These are phyloP conservation scores for Discoglossus pictus DNA, from an alignment of 2,797 vertebrate species.

Conservation along the genomic window DNA sequence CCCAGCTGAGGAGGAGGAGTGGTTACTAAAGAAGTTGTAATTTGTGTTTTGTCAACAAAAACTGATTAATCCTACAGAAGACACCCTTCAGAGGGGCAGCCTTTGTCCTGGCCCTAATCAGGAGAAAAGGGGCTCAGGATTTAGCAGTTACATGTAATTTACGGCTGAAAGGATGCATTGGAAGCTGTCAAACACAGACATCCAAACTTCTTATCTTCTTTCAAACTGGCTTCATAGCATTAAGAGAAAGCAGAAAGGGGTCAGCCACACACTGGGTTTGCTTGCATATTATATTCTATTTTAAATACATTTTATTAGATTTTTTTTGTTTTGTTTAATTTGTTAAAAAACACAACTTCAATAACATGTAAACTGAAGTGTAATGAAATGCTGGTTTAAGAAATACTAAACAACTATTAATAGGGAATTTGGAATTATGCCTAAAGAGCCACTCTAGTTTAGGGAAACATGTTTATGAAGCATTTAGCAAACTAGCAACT, in stretches of 20 bases:
- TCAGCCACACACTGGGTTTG: background rate
- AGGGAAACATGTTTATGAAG: no score
- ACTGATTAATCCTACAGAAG: constrained; percentile 83
- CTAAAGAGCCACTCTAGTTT: no score
- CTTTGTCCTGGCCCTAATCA: constrained; percentile 73
- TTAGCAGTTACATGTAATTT: constrained; percentile 78
- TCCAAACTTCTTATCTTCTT: constrained; percentile 63
- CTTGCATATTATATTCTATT: background rate
- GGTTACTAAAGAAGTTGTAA: constrained; percentile 82
- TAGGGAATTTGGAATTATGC: no score
- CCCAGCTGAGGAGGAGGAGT: constrained; percentile 73
- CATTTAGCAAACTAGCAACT: no score
- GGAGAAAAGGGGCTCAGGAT: constrained; percentile 59
- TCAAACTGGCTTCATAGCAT: constrained; percentile 61
- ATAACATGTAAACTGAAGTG: no score
- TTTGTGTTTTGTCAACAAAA: constrained; percentile 96
- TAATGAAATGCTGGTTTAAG: no score
- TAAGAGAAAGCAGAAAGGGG: background rate
- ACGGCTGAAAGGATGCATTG: constrained; percentile 80
- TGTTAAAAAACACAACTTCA: no score
- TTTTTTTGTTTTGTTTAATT: no score
- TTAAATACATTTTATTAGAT: constrained; percentile 52
- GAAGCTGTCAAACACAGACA: constrained; percentile 67
- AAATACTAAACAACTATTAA: no score
- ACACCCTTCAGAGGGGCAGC: constrained; percentile 68